These are phyloP conservation scores for Leucoraja erinaceus DNA, from an alignment of 2,113 vertebrate species.

Conservation along the genomic window DNA sequence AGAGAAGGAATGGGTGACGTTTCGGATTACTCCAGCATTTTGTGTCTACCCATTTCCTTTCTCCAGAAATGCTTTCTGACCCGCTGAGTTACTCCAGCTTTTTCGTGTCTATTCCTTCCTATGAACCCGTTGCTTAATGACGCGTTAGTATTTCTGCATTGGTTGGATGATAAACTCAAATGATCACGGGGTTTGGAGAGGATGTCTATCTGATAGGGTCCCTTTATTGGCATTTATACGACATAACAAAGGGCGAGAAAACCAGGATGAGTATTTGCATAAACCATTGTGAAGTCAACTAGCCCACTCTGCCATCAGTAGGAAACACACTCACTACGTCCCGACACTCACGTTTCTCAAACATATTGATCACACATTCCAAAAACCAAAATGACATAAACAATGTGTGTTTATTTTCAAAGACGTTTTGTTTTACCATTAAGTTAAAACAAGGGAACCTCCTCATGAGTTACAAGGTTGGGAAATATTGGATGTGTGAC, in stretches of 20 bases:
- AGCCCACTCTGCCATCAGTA: background rate
- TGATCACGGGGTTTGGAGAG: background rate
- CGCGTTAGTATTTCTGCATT: background rate
- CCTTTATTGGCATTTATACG: background rate
- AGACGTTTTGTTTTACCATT: background rate
- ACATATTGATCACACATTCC: background rate
- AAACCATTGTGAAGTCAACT: conserved; percentile 19
- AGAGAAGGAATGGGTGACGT: no score
- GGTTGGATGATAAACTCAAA: background rate
- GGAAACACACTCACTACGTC: background rate
- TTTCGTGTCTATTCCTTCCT: background rate
- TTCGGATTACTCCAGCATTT: no score
- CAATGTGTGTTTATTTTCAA: background rate
- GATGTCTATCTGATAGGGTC: conserved; percentile 9
- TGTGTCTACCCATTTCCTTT: no score
- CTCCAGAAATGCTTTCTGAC: no score
- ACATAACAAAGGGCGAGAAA: conserved; percentile 2
- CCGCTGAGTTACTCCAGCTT: no score
- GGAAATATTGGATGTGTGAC: background rate
- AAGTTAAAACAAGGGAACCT: background rate
- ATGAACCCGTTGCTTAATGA: background rate
- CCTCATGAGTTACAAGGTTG: background rate
- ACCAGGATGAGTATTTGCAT: conserved; percentile 13
- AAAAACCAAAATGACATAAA: background rate
- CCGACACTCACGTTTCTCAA: background rate